These are phyloP conservation scores for Podotricha telesiphe DNA, from an alignment of 2,888 invertebrate genomes.

Conservation along the genomic window DNA sequence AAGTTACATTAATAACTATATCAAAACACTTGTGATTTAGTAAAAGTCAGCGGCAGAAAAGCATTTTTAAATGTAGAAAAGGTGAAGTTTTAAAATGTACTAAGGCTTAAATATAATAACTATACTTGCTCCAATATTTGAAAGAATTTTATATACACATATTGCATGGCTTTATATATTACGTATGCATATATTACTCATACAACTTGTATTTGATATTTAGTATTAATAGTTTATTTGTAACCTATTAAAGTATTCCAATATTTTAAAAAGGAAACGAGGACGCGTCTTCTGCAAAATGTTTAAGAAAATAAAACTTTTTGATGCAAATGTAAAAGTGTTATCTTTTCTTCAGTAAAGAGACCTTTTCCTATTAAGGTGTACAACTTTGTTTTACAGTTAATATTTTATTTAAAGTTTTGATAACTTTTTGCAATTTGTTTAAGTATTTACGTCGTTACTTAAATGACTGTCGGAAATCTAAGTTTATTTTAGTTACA, in stretches of 20 bases:
- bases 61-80: no score
- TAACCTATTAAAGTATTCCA: neutral
- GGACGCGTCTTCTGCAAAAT: neutral
- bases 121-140: no score
- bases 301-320: constrained; percentile 26
- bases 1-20: no score
- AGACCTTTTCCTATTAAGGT: constrained; percentile 5
- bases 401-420: constrained; percentile 21
- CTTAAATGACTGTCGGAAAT: neutral
- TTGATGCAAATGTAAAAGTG: constrained; percentile 20
- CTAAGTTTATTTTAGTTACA: constrained; percentile 4
- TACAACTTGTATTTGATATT: no score
- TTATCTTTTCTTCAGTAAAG: constrained; percentile 25
- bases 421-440: constrained; percentile 15
- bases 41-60: no score
- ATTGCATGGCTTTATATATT: no score
- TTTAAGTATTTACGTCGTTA: constrained; percentile 8
- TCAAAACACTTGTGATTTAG: no score
- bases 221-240: no score
- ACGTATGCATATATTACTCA: no score
- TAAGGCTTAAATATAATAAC: no score
- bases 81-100: no score
- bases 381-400: constrained; percentile 10
- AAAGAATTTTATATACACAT: no score
- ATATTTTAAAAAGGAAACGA: neutral